Evolutionary conservation across 1,140 invertebrate genomes (phyloP), one percentile per base, ranked within the genome.

Genomic region (Pseudomyrmex flavicornis): DNA sequence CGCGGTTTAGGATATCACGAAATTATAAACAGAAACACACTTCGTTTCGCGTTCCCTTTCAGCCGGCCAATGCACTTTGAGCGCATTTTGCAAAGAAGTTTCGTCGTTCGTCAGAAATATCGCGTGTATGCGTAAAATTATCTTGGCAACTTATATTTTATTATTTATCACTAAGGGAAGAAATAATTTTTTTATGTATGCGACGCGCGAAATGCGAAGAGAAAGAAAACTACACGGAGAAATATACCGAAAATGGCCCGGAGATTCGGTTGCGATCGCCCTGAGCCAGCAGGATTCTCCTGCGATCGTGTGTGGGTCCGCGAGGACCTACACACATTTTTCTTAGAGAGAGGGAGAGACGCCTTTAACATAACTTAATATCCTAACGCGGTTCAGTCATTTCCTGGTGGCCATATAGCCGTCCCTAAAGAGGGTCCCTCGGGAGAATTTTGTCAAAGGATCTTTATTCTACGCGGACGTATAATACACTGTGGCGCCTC

Each of bases 371-470:
- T 94, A 94, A 94, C 90, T 90, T 89, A 94, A 94, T 94, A 94
- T 94, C 92, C 93, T 94, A 94, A 94, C 92, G 92, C 87, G 83
- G 91, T 94, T 94, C 92, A 91, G 93, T 93, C 90, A 94, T 94
- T 94, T 94, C 93, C 93, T 94, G 91, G 91, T 93, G 91, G 90
- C 91, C 92, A 88, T 92, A 91, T 91, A 93, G 91, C 82, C 86
- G 65, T 90, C 93, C 93, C 91, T 90, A 90, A 92, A 92, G 89
- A 90, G 88, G 82, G 84, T 94, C 94, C 91, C 93, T 88, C 79
- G 93, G 92, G 93, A 94, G 89, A 90, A 93, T 94, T 94, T 94
- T 94, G 93, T 94, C 94, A 94, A 94, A 94, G 93, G 93, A 94
- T 94, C 93, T 94, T 93, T 94, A 94, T 94, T 93, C 93, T 88